Base-by-base conservation (phyloP, 2,113 vertebrate genomes). In the Macquaria ambigua region DNA sequence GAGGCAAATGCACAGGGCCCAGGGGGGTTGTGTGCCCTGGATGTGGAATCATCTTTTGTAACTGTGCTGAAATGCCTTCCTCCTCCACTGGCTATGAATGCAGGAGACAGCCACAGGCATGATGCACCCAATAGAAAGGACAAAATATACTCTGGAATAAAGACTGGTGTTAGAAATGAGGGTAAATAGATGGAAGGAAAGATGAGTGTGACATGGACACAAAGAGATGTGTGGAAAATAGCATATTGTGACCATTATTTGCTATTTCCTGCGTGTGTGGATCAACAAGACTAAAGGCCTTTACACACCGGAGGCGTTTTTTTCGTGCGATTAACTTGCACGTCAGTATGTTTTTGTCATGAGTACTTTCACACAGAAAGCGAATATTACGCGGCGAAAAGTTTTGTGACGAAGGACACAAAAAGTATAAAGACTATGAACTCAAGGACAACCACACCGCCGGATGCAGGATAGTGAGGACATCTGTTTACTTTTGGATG, bases 11-110 rank as follows among this genome's bases (percentile, higher is more conserved):
- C 82, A 55, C 25, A 23, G 25, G 78, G 85, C 93, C 86, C 72
- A 58, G 74, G 84, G 88, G 92, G 82, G 34, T 76, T 28, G 34
- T 55, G 80, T 92, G 89, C 77, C 91, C 92, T 93, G 90, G 83
- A 92, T 93, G 86, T 81, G 68, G 83, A 87, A 85, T 88, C 74
- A 61, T 89, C 87, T 87, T 90, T 93, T 93, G 80, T 89, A 84
- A 84, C 80, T 89, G 84, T 90, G 79, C 73, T 90, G 82, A 95
- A 92, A 91, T 93, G 89, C 55, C 81, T 82, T 82, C 78, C 28
- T 81, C 77, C 73, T 89, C 86, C 70, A 89, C 75, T 74, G 71
- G 75, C 81, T 74, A 59, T 79, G 82, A 89, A 86, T 72, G 61
- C 72, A 70, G 62, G 74, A 89, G 71, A 62, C 70, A 79, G 73